Evolutionary conservation across 2,888 invertebrate genomes (phyloP), one percentile per base, ranked within the genome.

Genomic region (Sinotaia quadrata): DNA sequence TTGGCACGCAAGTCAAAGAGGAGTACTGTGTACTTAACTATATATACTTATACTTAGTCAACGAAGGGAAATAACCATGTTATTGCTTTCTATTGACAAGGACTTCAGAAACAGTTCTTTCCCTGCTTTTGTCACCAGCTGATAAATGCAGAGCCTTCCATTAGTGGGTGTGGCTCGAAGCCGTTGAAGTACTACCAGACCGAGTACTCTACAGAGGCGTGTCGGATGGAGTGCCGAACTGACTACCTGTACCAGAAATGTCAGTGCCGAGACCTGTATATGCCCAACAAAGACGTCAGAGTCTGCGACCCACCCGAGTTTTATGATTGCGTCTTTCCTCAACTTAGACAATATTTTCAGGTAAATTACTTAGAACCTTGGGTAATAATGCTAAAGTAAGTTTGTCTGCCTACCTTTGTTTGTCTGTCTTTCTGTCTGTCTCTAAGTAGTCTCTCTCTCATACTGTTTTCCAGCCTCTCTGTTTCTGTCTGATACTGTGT

Each of bases 231-330:
- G 44, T 70, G 70, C 15, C 60, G 60, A 15, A 57, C 60, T 10
- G 70, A 60, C 57, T 56, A 41, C 58, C 47, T 70, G 15, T 44
- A 49, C 33, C 8, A 21, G 47, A 54, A 52, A 37, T 70, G 70
- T 37, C 61, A 62, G 21, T 70, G 70, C 27, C 60, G 61, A 8
- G 61, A 61, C 36, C 10, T 60, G 33, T 67, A 54, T 44, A 70
- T 70, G 67, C 60, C 60, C 24, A 49, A 47, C 44, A 61, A 59
- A 18, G 49, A 70, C 62, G 49, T 57, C 31, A 57, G 57, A 29
- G 57, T 67, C 56, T 70, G 70, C 34, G 66, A 66, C 58, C 67
- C 70, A 18, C 61, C 58, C 3, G 61, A 61, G 36, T 51, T 67
- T 18, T 57, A 56, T 34, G 18, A 56, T 12, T 70, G 70, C 57